Evolutionary conservation across 2,113 vertebrate genomes (phyloP).

Genomic region (Numida meleagris): DNA sequence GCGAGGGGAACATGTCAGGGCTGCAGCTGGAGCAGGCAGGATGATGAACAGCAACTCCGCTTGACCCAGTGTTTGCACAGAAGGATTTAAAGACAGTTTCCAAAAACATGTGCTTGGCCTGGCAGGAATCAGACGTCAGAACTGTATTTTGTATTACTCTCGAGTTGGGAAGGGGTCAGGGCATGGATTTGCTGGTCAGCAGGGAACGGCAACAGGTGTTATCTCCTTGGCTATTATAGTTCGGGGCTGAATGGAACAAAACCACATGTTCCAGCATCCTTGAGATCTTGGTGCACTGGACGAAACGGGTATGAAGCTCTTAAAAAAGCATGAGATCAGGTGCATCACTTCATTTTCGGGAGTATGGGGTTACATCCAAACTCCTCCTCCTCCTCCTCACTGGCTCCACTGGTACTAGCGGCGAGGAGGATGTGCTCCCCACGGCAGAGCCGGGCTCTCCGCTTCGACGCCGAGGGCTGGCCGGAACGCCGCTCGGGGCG

Average conservation of each 20-base stretch:
- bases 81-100: neutral
- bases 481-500: neutral
- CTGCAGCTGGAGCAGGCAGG: no score
- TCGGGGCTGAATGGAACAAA: neutral
- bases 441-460: accelerated
- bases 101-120: neutral
- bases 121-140: neutral
- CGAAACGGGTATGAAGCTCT: neutral
- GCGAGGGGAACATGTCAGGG: no score
- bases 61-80: accelerated
- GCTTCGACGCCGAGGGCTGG: accelerated
- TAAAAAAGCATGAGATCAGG: neutral
- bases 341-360: neutral
- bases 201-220: neutral
- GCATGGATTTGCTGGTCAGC: neutral
- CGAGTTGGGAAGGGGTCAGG: accelerated
- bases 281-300: neutral
- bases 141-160: neutral
- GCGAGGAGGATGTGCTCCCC: neutral
- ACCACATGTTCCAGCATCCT: neutral
- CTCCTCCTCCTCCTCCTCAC: slow-evolving; percentile 30
- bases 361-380: neutral
- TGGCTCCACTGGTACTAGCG: accelerated
- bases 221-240: neutral
- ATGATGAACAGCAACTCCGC: accelerated